Evolutionary conservation across 2,797 vertebrate species (phyloP), one percentile per base, ranked within the genome.

Genomic region (Alauda arvensis): DNA sequence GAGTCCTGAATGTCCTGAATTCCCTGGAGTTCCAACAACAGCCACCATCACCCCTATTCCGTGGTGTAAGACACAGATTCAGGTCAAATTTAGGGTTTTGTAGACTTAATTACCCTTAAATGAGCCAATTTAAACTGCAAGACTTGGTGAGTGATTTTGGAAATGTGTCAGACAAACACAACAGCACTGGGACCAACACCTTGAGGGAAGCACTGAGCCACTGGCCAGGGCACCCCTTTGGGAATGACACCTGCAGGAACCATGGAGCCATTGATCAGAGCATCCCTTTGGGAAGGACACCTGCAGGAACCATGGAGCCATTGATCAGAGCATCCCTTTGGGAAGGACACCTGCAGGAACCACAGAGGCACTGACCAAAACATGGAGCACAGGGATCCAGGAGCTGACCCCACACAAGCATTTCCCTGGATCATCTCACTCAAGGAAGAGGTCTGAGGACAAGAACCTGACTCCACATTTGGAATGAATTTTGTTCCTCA

Each of bases 21-120:
- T 40, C 25, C 48, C 42, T 28, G 40, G 23, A 53, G 43, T 56
- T 69, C 26, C 0, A 23, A 42, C 0, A 0, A 24, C 20, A 34
- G 19, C 21, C 42, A 63, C 12, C 55, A 79, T 18, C 57, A 37
- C 12, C 31, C 29, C 46, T 3, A 1, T 10, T n/a, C 9, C 18
- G 6, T 8, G n/a, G 7, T 18, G 40, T 13, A 20, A 53, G 29
- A 29, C 48, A 46, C 28, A 45, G n/a, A 48, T 3, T 40, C 33
- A 26, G 0, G 37, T 37, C 20, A n/a, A n/a, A 26, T 33, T 21
- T 4, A 13, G 37, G 12, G n/a, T 49, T 80, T 6, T 55, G 28
- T 3, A 14, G 3, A 37, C 11, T 62, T 53, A 65, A 45, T 6
- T 16, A 17, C 4, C 3, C 34, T 45, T 18, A 9, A 40, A 1